A percentile compares a stretch with the other conserved stretches of the same genome.
Conservation (phyloP, 2,888 invertebrate genomes). For the Trissolcus brochymenae region DNA sequence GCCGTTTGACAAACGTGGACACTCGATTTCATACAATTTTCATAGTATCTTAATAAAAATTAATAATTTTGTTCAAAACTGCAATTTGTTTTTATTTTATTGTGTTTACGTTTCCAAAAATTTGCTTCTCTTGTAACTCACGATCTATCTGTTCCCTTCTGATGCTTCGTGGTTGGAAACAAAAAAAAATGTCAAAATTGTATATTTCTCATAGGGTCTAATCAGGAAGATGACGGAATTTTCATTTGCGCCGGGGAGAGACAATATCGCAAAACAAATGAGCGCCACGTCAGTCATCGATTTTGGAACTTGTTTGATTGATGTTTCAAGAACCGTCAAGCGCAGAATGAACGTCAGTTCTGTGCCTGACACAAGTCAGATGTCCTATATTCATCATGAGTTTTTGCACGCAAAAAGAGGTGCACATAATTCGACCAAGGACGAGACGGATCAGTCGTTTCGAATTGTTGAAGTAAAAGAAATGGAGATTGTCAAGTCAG, state of each 20-base stretch:
- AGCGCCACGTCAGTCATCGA: slow-evolving; percentile 65
- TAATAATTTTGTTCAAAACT: too few species aligned
- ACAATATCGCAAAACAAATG: slow-evolving; percentile 63
- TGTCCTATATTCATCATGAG: slow-evolving; percentile 59
- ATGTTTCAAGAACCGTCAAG: slow-evolving; percentile 81
- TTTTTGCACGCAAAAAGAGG: slow-evolving; percentile 81
- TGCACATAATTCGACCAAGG: slow-evolving; percentile 74
- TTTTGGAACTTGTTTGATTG: slow-evolving; percentile 73
- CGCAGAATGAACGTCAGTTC: slow-evolving; percentile 78
- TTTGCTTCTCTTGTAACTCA: not conserved
- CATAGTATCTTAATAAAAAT: too few species aligned
- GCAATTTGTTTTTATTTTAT: not conserved
- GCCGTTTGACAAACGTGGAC: slow-evolving; percentile 15
- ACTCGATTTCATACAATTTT: not conserved
- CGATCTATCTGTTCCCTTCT: too few species aligned
- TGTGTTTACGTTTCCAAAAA: not conserved
- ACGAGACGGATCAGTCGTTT: slow-evolving; percentile 71
- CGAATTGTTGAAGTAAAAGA: slow-evolving; percentile 84
- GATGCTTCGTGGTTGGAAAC: too few species aligned
- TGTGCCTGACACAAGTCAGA: slow-evolving; percentile 71
- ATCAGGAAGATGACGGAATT: slow-evolving; percentile 74
- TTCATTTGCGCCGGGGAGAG: slow-evolving; percentile 73
- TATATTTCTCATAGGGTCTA: slow-evolving; percentile 72
- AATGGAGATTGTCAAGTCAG: slow-evolving; percentile 83
- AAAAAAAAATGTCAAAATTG: not conserved